phyloP scores from a whole-genome alignment of 2,888 invertebrate genomes.

The Leptinotarsa rubiginosa region DNA sequence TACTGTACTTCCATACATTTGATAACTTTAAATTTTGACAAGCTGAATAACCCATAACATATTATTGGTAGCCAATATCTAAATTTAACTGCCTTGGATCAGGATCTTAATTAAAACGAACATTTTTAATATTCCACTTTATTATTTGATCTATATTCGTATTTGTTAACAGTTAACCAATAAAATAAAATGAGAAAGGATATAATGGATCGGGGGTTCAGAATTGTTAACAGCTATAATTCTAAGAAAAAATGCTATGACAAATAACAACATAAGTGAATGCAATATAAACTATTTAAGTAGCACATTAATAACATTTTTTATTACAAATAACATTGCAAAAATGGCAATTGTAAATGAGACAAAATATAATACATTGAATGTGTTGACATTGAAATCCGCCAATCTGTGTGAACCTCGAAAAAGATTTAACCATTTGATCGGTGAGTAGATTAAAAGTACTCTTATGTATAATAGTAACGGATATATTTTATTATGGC shows the following conservation, averaged over 20 bases:
- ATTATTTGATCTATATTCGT: slow-evolving; percentile 57
- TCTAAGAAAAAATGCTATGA: slow-evolving; percentile 56
- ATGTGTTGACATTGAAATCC: slow-evolving; percentile 23
- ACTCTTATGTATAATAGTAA: slow-evolving; percentile 21
- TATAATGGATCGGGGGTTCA: slow-evolving; percentile 47
- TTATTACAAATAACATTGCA: slow-evolving; percentile 47
- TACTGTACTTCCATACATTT: no score
- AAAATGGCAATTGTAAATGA: slow-evolving; percentile 42
- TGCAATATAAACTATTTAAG: slow-evolving; percentile 58
- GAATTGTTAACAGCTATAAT: slow-evolving; percentile 57
- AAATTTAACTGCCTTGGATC: no score
- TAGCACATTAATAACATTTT: slow-evolving; percentile 57
- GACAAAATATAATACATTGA: slow-evolving; percentile 35
- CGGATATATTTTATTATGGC: slow-evolving; percentile 22
- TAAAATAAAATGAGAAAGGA: slow-evolving; percentile 52
- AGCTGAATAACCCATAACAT: no score
- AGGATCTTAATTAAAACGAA: slow-evolving; percentile 4
- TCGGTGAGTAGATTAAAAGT: slow-evolving; percentile 10
- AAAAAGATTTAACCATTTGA: slow-evolving; percentile 9
- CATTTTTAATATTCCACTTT: slow-evolving; percentile 40
- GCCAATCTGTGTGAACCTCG: slow-evolving; percentile 23
- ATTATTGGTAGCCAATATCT: no score
- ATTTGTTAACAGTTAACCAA: slow-evolving; percentile 58
- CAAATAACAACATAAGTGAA: slow-evolving; percentile 52
- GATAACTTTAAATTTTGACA: no score